These are phyloP conservation scores for Geococcyx californianus DNA, from an alignment of 2,113 vertebrate species.

Conservation along the genomic window DNA sequence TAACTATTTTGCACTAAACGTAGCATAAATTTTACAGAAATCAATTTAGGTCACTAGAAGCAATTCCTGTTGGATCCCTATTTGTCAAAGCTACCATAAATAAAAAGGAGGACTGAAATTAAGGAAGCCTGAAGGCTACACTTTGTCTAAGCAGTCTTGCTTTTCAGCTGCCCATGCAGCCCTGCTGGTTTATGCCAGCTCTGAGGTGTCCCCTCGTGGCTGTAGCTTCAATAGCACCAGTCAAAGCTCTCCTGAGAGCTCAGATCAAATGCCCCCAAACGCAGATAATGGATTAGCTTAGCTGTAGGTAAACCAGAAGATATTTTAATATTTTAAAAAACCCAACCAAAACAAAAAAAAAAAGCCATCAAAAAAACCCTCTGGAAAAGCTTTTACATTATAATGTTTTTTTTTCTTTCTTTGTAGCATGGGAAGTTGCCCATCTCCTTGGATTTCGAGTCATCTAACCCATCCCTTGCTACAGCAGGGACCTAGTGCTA, in stretches of 20 bases:
- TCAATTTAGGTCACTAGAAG: background rate
- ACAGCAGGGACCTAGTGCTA: background rate
- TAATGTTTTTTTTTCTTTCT: background rate
- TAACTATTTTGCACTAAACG: background rate
- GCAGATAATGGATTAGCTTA: background rate
- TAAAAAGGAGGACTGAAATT: background rate
- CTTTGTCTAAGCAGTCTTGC: background rate
- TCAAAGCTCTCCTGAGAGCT: background rate
- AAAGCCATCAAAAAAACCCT: too few species aligned
- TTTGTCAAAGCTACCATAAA: background rate
- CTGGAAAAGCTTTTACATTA: background rate
- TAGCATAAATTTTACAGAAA: background rate
- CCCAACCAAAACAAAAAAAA: too few species aligned
- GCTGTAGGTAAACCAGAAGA: background rate
- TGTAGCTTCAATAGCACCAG: background rate
- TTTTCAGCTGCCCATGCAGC: background rate
- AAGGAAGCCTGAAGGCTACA: background rate
- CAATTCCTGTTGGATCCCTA: background rate
- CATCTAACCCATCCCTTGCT: background rate
- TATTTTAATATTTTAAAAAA: background rate
- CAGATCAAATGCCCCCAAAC: background rate
- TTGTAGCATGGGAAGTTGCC: background rate
- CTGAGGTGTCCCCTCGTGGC: slow-evolving; percentile 17
- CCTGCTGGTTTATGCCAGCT: background rate
- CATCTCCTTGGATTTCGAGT: background rate